A percentile compares a stretch with the other conserved stretches of the same genome.
Evolutionary conservation across 53 echinoderm and acorn worm species (phyloP).

Genomic region (Arbacia lixula): DNA sequence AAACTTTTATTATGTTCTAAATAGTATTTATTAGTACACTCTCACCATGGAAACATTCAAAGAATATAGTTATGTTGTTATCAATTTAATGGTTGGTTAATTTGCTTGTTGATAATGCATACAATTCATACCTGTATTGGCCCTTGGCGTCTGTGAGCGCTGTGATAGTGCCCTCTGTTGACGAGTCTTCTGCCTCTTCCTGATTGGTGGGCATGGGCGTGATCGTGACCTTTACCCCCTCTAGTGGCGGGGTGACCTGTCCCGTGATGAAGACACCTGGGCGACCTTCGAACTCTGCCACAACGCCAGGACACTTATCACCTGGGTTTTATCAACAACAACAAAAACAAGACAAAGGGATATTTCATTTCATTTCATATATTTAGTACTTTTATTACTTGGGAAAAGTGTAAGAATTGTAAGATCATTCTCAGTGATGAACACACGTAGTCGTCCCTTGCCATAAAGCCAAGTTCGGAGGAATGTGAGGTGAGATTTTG

Average conservation of each 20-base stretch:
- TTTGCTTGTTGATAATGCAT: not conserved
- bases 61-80: no score
- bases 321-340: conserved; percentile 43
- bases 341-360: not conserved
- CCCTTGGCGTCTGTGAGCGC: conserved; percentile 73
- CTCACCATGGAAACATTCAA: no score
- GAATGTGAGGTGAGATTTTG: no score
- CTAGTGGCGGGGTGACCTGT: conserved; percentile 66
- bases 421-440: no score
- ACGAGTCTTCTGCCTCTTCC: conserved; percentile 53
- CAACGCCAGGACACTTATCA: conserved; percentile 75
- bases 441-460: no score
- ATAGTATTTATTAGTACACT: no score
- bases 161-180: conserved; percentile 52
- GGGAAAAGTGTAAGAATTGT: no score
- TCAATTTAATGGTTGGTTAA: not conserved
- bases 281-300: conserved; percentile 86
- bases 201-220: conserved; percentile 61
- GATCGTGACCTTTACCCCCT: conserved; percentile 78
- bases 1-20: no score
- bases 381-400: no score
- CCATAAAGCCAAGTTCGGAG: no score
- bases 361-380: no score
- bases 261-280: conserved; percentile 90
- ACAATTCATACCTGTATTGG: conserved; percentile 76